Evolutionary conservation across 1,140 invertebrate genomes (phyloP), one percentile per base, ranked within the genome.

Genomic region (Trissolcus basalis): DNA sequence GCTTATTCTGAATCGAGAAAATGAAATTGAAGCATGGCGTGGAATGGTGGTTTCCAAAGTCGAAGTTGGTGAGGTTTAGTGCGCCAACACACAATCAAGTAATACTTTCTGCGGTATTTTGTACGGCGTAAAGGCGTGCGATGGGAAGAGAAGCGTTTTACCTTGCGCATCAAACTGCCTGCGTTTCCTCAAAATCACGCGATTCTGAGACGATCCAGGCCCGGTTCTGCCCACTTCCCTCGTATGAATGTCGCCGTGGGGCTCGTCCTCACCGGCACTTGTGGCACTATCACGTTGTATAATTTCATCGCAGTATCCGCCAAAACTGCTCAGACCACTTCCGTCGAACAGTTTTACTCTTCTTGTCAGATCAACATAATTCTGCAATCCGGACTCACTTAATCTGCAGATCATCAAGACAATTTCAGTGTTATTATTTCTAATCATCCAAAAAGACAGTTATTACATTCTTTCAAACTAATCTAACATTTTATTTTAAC

Each of bases 91-190:
- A 6, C 19, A 27, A 27, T 27, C 19, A 27, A 27, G 19, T 6
- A 27, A 27, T 27, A 27, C 19, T 27, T 27, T 27, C 3, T 39
- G 9, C n/a, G n/a, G n/a, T 9, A 9, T 11, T 39, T 11, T 39
- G 36, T 39, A 39, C n/a, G 3, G 9, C 9, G n/a, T 9, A 11
- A 39, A 11, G 9, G n/a, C n/a, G 36, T 11, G 36, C 3, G n/a
- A 39, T n/a, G 36, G 9, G 9, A 39, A 39, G n/a, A n/a, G 36
- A 11, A 39, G n/a, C 65, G 43, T 27, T 27, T 27, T 82, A 88
- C 87, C 87, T 85, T 89, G 87, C 0, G 86, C 79, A 44, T 88
- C 87, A 27, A 88, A 88, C 51, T 89, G 87, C 12, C 87, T 75
- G 12, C 87, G 81, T 51, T 87, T 81, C 11, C 87, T 79, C 11